Percentiles rank a stretch among this genome's conserved stretches.
Conservation (phyloP, 2,888 invertebrate genomes). For the Dexiosoma caninum region DNA sequence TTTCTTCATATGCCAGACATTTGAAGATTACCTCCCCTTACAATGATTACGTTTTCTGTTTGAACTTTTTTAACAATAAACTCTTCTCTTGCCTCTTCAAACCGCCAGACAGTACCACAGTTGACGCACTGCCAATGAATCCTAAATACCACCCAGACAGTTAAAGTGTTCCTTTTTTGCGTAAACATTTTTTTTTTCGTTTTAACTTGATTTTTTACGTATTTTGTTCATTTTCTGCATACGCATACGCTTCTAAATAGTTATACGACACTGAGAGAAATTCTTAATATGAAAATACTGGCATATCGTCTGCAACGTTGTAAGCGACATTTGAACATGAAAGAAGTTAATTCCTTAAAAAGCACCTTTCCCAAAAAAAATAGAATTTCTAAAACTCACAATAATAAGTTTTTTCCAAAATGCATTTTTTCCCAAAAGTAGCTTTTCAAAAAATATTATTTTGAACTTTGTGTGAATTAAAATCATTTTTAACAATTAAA, state of each 20-base stretch:
- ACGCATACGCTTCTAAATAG: constrained; percentile 40
- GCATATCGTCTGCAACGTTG: too few species aligned
- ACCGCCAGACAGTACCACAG: constrained; percentile 51
- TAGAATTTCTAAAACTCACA: too few species aligned
- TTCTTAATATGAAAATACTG: background rate
- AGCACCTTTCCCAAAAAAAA: too few species aligned
- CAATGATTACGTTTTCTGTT: constrained; percentile 18
- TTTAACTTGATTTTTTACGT: background rate
- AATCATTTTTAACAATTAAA: too few species aligned
- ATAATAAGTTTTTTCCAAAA: too few species aligned
- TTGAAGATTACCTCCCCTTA: constrained; percentile 54
- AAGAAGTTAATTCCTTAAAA: too few species aligned
- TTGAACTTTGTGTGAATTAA: too few species aligned
- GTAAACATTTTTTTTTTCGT: constrained; percentile 13
- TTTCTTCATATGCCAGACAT: constrained; percentile 58
- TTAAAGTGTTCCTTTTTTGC: constrained; percentile 48
- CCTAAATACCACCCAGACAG: constrained; percentile 51
- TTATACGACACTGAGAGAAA: constrained; percentile 19
- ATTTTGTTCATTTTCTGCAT: constrained; percentile 37
- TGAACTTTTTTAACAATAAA: constrained; percentile 35
- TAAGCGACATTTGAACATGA: too few species aligned
- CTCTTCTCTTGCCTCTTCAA: constrained; percentile 20
- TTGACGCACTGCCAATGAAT: constrained; percentile 1
- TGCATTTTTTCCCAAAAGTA: too few species aligned
- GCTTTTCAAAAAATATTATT: too few species aligned